Percentiles rank a stretch among this genome's conserved stretches.
These are phyloP conservation scores for Eurosta solidaginis DNA, from an alignment of 1,140 invertebrate species.

Conservation along the genomic window DNA sequence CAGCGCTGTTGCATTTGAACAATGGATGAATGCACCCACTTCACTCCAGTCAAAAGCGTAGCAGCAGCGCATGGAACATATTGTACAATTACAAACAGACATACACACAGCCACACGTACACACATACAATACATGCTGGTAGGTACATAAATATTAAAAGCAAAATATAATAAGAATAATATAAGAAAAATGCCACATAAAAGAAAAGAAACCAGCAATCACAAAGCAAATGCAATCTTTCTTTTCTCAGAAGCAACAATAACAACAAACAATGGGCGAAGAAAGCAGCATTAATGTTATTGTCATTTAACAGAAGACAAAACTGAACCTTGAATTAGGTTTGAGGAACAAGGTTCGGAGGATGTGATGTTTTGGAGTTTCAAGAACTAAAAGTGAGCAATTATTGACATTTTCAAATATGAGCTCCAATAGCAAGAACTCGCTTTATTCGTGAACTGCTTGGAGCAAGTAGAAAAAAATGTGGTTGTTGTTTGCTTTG, in stretches of 20 bases:
- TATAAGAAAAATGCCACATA: neutral
- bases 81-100: neutral
- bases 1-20: neutral
- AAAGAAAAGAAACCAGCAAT: constrained; percentile 12
- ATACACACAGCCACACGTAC: neutral
- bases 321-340: too few species aligned
- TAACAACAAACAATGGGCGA: neutral
- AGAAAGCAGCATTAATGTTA: neutral
- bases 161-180: too few species aligned
- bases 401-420: too few species aligned
- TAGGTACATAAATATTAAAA: neutral
- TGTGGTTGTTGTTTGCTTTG: too few species aligned
- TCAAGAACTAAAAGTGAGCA: too few species aligned
- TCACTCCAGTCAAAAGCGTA: neutral
- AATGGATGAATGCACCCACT: constrained; percentile 26
- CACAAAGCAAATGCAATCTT: constrained; percentile 11
- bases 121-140: neutral
- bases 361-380: too few species aligned
- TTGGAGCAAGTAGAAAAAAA: too few species aligned
- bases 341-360: too few species aligned
- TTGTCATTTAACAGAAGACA: neutral
- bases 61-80: neutral
- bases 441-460: too few species aligned
- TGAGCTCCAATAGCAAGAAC: too few species aligned
- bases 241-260: neutral